These are phyloP conservation scores for Macrobrachium rosenbergii DNA, from an alignment of 1,140 invertebrate species.

Conservation along the genomic window DNA sequence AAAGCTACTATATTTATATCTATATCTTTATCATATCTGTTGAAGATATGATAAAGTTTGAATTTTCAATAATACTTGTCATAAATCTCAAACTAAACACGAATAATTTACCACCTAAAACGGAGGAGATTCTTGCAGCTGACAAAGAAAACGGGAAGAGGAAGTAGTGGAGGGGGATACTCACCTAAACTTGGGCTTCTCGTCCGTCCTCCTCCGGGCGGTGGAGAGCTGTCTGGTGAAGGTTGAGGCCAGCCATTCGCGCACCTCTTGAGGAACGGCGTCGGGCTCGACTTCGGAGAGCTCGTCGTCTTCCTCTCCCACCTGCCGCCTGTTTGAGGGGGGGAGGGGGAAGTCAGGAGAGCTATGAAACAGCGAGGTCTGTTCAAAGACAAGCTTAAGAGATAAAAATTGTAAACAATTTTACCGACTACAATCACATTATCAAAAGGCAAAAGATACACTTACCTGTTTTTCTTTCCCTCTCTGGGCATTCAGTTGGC, in stretches of 20 bases:
- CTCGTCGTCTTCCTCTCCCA: constrained; percentile 89
- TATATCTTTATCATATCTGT: too few relatives aligned
- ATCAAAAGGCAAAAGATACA: too few relatives aligned
- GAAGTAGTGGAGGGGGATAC: not conserved
- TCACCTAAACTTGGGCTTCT: constrained; percentile 75
- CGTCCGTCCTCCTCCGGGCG: constrained; percentile 79
- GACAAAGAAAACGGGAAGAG: not conserved
- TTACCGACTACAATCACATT: too few relatives aligned
- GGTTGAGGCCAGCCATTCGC: constrained; percentile 97
- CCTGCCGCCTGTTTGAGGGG: constrained; percentile 35
- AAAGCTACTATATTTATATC: too few relatives aligned
- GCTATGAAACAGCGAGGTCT: not conserved
- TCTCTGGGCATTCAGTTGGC: too few relatives aligned
- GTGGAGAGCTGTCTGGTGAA: constrained; percentile 91
- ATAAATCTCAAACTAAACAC: too few relatives aligned
- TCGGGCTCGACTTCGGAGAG: constrained; percentile 95
- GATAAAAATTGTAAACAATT: too few relatives aligned
- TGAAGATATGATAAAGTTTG: too few relatives aligned
- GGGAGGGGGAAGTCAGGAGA: not conserved
- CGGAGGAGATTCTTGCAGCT: too few relatives aligned
- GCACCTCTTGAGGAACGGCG: constrained; percentile 93
- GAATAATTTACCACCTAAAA: too few relatives aligned
- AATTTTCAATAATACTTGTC: too few relatives aligned
- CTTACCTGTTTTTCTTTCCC: too few relatives aligned
- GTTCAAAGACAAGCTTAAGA: not conserved